A percentile compares a stretch with the other conserved stretches of the same genome.
Conservation (phyloP, 2,888 invertebrate species). For the Myopa tessellatipennis region DNA sequence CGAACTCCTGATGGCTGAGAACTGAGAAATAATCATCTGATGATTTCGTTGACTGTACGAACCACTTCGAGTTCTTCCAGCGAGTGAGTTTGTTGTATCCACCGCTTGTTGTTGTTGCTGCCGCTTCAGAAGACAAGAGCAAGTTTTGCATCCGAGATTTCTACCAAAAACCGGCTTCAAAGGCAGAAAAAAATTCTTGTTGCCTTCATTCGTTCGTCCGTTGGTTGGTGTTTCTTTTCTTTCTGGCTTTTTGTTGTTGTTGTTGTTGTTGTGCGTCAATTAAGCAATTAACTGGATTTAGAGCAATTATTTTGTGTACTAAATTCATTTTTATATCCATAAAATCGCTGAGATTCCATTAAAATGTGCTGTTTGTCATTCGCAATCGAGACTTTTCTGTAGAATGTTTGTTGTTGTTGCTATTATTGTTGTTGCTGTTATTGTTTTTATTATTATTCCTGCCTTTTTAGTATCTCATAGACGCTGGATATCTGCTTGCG, state of each 20-base stretch:
- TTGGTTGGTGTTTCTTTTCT: background rate
- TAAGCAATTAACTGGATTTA: constrained; percentile 48
- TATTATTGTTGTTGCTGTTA: background rate
- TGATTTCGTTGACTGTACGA: constrained; percentile 1
- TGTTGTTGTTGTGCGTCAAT: constrained; percentile 40
- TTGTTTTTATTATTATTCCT: background rate
- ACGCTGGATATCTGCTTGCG: too few relatives aligned
- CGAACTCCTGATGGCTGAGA: background rate
- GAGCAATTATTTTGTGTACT: constrained; percentile 46
- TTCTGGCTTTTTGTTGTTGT: background rate
- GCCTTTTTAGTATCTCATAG: background rate
- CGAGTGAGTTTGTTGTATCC: background rate
- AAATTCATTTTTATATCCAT: constrained; percentile 37
- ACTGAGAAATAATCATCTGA: constrained; percentile 15
- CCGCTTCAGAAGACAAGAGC: background rate
- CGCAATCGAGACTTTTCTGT: background rate
- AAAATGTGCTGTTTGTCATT: background rate
- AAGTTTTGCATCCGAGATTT: constrained; percentile 2
- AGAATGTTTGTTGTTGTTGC: background rate
- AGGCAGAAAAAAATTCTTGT: background rate
- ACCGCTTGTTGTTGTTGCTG: background rate
- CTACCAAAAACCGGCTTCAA: constrained; percentile 16
- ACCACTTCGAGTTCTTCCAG: background rate
- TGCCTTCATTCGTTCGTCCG: background rate
- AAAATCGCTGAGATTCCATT: constrained; percentile 13